phyloP scores from a whole-genome alignment of 1,140 invertebrate genomes.

The Pollicipes pollicipes region DNA sequence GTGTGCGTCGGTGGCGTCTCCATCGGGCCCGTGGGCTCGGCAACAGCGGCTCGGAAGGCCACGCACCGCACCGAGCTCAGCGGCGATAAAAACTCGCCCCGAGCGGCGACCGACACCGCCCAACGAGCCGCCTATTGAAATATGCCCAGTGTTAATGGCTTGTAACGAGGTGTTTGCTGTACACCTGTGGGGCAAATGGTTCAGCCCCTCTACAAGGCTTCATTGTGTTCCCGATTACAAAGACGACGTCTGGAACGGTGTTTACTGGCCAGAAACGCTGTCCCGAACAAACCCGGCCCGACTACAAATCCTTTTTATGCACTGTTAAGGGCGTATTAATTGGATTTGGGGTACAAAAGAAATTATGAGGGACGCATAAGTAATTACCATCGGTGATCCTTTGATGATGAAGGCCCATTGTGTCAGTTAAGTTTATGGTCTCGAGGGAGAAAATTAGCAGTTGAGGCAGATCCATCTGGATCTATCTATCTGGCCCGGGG shows the following conservation, averaged over 20 bases:
- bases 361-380: background rate
- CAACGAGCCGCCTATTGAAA: conserved; percentile 1
- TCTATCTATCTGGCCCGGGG: too few relatives aligned
- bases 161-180: background rate
- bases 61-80: too few relatives aligned
- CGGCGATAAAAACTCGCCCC: too few relatives aligned
- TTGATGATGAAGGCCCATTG: background rate
- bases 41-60: too few relatives aligned
- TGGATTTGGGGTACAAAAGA: background rate
- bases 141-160: background rate
- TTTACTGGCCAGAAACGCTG: background rate
- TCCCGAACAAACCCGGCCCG: background rate
- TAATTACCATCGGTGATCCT: background rate
- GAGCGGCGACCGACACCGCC: too few relatives aligned
- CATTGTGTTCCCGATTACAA: background rate
- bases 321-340: background rate
- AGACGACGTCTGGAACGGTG: background rate
- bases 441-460: too few relatives aligned
- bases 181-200: too few relatives aligned
- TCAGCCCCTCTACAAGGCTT: background rate
- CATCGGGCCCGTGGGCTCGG: too few relatives aligned
- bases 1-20: too few relatives aligned
- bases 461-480: too few relatives aligned
- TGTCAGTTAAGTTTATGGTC: background rate
- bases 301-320: background rate